Evolutionary conservation across 2,113 vertebrate genomes (phyloP).

Genomic region (Tragelaphus scriptus): DNA sequence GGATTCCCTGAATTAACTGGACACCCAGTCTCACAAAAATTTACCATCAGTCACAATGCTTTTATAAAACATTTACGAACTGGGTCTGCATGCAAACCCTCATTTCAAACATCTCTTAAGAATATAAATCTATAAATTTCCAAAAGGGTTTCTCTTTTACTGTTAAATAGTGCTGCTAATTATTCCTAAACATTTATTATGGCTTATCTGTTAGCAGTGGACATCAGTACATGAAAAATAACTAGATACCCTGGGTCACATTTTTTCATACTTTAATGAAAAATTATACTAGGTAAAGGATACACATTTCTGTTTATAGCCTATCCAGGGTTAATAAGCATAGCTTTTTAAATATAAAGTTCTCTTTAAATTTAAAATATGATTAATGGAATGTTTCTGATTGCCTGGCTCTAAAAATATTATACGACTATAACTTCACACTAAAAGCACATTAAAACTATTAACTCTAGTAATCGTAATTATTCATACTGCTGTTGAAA

Average conservation of each 20-base stretch:
- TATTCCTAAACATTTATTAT: not conserved
- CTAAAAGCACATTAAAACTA: constrained; percentile 1
- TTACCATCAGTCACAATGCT: not conserved
- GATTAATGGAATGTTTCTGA: constrained; percentile 14
- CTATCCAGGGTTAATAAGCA: not conserved
- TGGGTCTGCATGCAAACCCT: not conserved
- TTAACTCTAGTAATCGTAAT: not conserved
- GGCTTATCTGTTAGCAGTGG: constrained; percentile 5
- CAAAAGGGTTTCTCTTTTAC: not conserved
- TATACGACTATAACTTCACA: not conserved
- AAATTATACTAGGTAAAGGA: constrained; percentile 28
- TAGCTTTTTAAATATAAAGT: constrained; percentile 35
- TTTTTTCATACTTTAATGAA: constrained; percentile 44
- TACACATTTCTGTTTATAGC: constrained; percentile 11
- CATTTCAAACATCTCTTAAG: not conserved
- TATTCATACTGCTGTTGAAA: not conserved
- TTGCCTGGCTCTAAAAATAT: constrained; percentile 3
- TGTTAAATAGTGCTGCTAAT: not conserved
- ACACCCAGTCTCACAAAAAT: not conserved
- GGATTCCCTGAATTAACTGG: constrained; percentile 14
- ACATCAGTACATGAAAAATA: not conserved
- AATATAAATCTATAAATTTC: not conserved
- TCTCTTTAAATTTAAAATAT: constrained; percentile 42
- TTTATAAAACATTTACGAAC: not conserved
- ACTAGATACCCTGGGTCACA: not conserved